phyloP scores from a whole-genome alignment of 92 coral and sea anemone species.

The Desmophyllum pertusum region DNA sequence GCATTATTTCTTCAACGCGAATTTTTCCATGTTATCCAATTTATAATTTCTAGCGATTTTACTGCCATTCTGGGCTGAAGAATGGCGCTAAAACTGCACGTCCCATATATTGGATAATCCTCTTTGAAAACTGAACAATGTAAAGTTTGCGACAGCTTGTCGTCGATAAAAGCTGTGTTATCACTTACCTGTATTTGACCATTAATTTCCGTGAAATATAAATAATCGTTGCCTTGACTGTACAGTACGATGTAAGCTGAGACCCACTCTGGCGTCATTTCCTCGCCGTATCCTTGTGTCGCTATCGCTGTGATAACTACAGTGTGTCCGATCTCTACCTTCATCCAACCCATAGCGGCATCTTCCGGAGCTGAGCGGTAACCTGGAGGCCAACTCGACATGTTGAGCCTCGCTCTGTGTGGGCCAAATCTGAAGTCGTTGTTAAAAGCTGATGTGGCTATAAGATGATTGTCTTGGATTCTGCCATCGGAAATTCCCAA shows the following conservation, averaged over 20 bases:
- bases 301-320: constrained; percentile 78
- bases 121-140: not conserved
- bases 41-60: not conserved
- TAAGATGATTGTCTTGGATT: constrained; percentile 68
- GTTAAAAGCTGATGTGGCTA: constrained; percentile 60
- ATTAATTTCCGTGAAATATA: not conserved
- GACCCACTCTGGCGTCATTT: constrained; percentile 68
- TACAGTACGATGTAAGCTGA: constrained; percentile 58
- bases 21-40: not conserved
- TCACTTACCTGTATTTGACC: constrained; percentile 22
- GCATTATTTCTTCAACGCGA: not conserved
- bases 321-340: constrained; percentile 60
- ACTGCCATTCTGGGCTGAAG: not conserved
- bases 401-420: constrained; percentile 84
- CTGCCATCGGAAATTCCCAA: constrained; percentile 75
- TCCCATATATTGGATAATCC: not conserved
- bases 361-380: constrained; percentile 60
- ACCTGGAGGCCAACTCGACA: constrained; percentile 67
- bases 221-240: constrained; percentile 30
- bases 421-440: constrained; percentile 78
- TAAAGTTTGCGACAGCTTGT: not conserved
- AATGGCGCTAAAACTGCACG: not conserved
- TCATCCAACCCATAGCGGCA: constrained; percentile 53
- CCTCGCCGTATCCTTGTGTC: constrained; percentile 82
- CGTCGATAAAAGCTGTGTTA: not conserved